Conservation (phyloP, 2,888 invertebrate species). For the Spicauda simplicius region DNA sequence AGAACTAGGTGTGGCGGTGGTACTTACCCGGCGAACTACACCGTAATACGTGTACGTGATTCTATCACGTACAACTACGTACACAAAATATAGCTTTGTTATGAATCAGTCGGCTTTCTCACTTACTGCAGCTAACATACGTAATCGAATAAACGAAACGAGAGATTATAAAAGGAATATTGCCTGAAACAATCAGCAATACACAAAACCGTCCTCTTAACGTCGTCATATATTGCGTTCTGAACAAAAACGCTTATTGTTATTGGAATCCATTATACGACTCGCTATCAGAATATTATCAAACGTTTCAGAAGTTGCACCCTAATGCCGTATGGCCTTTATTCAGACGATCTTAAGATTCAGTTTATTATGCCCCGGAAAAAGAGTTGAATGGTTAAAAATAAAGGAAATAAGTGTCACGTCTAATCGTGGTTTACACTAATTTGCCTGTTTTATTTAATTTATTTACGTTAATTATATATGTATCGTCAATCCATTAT, state of each 20-base stretch:
- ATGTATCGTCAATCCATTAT: too few species aligned
- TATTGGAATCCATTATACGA: conserved; percentile 33
- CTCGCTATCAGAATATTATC: conserved; percentile 29
- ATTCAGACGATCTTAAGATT: not conserved
- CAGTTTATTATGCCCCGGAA: not conserved
- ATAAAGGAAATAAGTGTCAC: conserved; percentile 26
- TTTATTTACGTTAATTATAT: too few species aligned
- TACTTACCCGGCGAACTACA: too few species aligned
- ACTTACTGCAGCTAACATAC: too few species aligned
- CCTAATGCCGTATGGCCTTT: not conserved
- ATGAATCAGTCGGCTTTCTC: too few species aligned
- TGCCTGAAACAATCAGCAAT: not conserved
- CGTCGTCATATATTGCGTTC: conserved; percentile 24
- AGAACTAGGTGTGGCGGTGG: too few species aligned
- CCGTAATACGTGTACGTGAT: too few species aligned
- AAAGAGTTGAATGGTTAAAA: conserved; percentile 2
- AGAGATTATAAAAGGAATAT: not conserved
- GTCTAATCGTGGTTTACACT: not conserved
- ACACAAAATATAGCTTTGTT: too few species aligned
- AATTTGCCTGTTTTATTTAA: too few species aligned
- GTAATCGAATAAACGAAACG: not conserved
- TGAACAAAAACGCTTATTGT: conserved; percentile 31
- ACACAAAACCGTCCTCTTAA: conserved; percentile 18
- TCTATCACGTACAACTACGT: too few species aligned
- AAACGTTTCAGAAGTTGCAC: conserved; percentile 20